Conservation (phyloP, 2,797 vertebrate genomes). For the Platalea minor region DNA sequence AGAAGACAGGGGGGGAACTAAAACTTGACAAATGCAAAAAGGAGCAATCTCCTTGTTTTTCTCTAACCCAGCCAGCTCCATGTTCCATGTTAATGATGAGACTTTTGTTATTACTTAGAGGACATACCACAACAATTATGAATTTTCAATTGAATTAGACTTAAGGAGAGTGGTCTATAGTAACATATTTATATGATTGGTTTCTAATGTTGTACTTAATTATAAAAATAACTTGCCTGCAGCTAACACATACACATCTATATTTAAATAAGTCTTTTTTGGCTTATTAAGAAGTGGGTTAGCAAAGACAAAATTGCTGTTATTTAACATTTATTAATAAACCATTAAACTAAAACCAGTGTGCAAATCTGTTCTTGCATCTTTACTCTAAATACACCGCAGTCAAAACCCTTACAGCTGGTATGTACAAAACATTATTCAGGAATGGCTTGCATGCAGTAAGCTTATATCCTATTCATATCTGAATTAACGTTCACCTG, state of each 20-base stretch:
- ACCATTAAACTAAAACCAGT: not conserved
- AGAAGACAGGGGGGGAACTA: not conserved
- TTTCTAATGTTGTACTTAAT: slow-evolving; percentile 21
- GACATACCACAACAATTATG: not conserved
- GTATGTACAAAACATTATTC: not conserved
- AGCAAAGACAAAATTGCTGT: not conserved
- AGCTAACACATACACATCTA: not conserved
- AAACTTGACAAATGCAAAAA: not conserved
- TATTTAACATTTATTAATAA: slow-evolving; percentile 1
- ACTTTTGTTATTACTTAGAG: not conserved
- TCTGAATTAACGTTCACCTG: not conserved
- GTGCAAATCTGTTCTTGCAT: not conserved
- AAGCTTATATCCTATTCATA: not conserved
- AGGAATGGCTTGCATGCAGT: not conserved
- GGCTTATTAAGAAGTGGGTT: not conserved
- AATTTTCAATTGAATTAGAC: not conserved
- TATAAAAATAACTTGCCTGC: slow-evolving; percentile 21
- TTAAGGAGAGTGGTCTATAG: not conserved
- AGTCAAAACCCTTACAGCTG: not conserved
- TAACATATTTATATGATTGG: not conserved
- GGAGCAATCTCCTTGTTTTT: not conserved
- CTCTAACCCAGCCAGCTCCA: not conserved
- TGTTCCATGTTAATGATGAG: not conserved
- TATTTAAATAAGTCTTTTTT: slow-evolving; percentile 8
- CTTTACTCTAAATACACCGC: not conserved